Conservation (phyloP, 2,113 vertebrate species). For the Anhinga rufa region DNA sequence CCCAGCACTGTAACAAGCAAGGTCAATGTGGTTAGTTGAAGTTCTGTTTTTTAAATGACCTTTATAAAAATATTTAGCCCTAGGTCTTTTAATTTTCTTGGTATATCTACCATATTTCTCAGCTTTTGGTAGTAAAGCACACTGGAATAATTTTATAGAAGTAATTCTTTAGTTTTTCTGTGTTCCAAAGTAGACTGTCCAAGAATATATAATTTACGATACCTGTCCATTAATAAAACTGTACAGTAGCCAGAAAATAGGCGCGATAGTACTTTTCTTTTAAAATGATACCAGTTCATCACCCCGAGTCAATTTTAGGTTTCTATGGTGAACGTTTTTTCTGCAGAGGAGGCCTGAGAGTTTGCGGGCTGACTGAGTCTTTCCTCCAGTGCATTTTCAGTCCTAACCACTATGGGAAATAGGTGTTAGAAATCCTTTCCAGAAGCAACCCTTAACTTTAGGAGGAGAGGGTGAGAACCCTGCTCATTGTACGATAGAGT, state of each 20-base stretch:
- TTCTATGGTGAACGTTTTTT: not conserved
- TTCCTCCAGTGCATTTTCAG: not conserved
- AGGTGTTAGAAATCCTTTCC: not conserved
- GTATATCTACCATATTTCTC: not conserved
- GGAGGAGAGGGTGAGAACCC: not conserved
- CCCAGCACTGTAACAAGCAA: not conserved
- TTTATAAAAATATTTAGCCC: not conserved
- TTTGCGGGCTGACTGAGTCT: not conserved
- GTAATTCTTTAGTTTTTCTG: not conserved
- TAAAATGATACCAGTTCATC: not conserved
- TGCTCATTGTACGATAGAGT: not conserved
- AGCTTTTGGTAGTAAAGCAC: not conserved
- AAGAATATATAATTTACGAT: not conserved
- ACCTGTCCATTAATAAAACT: not conserved
- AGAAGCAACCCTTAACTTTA: not conserved
- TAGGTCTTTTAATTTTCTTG: conserved; percentile 21
- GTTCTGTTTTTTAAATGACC: not conserved
- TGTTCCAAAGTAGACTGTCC: not conserved
- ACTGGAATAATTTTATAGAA: not conserved
- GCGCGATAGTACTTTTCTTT: not conserved
- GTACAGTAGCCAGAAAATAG: not conserved
- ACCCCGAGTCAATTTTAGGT: not conserved
- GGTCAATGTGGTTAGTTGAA: not conserved
- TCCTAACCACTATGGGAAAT: not conserved
- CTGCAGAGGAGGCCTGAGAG: not conserved